Base-by-base conservation (phyloP, 2,113 vertebrate genomes). In the Phoxinus phoxinus region DNA sequence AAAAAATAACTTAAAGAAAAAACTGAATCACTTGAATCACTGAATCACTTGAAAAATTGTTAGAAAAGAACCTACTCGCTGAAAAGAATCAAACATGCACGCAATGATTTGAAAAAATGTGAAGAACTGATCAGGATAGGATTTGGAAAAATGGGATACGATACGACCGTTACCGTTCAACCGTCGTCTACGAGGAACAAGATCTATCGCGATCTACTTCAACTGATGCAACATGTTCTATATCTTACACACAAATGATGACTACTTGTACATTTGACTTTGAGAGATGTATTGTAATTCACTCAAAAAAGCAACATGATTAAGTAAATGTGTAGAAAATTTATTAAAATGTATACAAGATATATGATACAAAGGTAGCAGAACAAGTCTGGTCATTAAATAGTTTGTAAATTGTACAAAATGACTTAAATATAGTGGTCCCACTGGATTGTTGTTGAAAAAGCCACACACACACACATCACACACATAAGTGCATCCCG, bases 281-380 rank as follows among this genome's bases (percentile, higher is more conserved):
- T 5, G 46, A 76, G 48, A 53, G n/a, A 30, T 3, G 25, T 72
- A 6, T 46, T 46, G 71, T 8, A 46, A 17, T 73, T 46, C 21
- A 74, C 46, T 53, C 48, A 32, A 30, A 69, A 67, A 69, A 13
- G 30, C 30, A 76, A 76, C 53, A 21, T 27, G 5, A 74, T 74
- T 48, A 25, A n/a, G 46, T 61, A 61, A 58, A 83, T 10, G 8
- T 73, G 23, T 23, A 58, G 81, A 80, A 83, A 87, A 77, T 88
- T 78, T 86, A 86, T 87, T 87, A 87, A 88, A 90, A 83, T 77
- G 23, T 84, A 63, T 84, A 87, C 83, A 86, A 61, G 41, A 25
- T 58, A 76, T 58, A 67, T 72, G 71, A 87, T 82, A 85, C 30
- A 84, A 89, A 86, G 21, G 35, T 53, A 48, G 63, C 37, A 80